Conservation (phyloP, 2,113 vertebrate species). For the Actenoides hombroni region DNA sequence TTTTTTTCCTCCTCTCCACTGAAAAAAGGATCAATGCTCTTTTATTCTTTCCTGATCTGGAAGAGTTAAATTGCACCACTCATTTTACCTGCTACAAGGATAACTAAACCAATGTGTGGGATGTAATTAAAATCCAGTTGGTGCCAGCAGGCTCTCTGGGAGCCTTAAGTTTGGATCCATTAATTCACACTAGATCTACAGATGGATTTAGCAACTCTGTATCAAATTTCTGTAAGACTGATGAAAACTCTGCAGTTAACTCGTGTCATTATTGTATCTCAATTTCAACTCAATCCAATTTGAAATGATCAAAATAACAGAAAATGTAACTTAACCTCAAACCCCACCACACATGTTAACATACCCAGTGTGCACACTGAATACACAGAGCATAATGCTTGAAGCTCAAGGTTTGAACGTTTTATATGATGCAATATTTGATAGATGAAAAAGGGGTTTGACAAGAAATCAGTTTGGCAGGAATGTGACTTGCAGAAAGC, state of each 20-base stretch:
- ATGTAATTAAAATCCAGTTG: slow-evolving; percentile 25
- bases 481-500: not conserved
- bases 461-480: not conserved
- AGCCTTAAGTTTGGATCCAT: slow-evolving; percentile 6
- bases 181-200: slow-evolving; percentile 14
- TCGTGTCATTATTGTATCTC: not conserved
- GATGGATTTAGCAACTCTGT: slow-evolving; percentile 1
- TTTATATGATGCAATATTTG: not conserved
- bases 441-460: not conserved
- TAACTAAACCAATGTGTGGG: not conserved
- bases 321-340: not conserved
- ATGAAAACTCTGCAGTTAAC: not conserved
- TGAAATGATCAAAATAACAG: slow-evolving; percentile 24
- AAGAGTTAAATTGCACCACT: not conserved
- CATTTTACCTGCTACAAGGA: not conserved
- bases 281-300: slow-evolving; percentile 14
- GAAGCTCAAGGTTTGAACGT: not conserved
- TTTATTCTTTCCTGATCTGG: not conserved
- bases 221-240: not conserved
- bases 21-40: not conserved
- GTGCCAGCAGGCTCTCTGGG: slow-evolving; percentile 33
- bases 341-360: not conserved
- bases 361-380: not conserved
- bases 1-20: fast-evolving
- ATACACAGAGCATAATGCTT: not conserved